Conservation (phyloP, 2,797 vertebrate genomes). For the Alcedo atthis region DNA sequence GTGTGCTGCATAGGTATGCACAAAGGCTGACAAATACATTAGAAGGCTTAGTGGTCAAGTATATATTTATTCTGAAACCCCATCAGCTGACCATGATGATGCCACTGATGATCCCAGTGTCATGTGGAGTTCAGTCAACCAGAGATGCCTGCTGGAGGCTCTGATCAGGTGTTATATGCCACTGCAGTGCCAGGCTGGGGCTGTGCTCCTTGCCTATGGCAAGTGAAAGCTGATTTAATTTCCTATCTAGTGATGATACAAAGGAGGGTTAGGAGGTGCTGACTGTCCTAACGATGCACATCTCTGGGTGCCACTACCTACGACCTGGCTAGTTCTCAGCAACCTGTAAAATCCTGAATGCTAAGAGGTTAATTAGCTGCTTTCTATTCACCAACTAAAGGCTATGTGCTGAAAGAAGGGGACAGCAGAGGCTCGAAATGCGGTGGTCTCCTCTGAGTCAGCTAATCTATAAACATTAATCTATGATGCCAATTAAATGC, state of each 20-base stretch:
- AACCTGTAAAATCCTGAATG: not conserved
- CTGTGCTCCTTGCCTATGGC: not conserved
- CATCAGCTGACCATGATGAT: not conserved
- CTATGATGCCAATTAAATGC: constrained; percentile 58
- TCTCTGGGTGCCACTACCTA: not conserved
- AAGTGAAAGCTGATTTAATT: not conserved
- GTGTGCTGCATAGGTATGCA: not conserved
- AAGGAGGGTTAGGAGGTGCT: not conserved
- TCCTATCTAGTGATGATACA: not conserved
- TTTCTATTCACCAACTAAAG: not conserved
- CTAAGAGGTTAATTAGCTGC: not conserved
- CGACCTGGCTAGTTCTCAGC: not conserved
- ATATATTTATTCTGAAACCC: not conserved
- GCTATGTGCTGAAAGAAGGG: not conserved
- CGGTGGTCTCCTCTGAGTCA: constrained; percentile 20
- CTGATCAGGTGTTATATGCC: not conserved
- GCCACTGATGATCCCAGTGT: not conserved
- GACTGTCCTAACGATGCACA: not conserved
- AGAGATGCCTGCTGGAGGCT: not conserved
- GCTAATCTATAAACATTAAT: constrained; percentile 52
- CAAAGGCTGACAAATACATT: not conserved
- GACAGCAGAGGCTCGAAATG: not conserved
- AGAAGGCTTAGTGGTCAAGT: not conserved
- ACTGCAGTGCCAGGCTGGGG: not conserved
- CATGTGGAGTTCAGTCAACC: not conserved